Conservation (phyloP, 2,797 vertebrate species). For the Melanotaenia maccullochi region DNA sequence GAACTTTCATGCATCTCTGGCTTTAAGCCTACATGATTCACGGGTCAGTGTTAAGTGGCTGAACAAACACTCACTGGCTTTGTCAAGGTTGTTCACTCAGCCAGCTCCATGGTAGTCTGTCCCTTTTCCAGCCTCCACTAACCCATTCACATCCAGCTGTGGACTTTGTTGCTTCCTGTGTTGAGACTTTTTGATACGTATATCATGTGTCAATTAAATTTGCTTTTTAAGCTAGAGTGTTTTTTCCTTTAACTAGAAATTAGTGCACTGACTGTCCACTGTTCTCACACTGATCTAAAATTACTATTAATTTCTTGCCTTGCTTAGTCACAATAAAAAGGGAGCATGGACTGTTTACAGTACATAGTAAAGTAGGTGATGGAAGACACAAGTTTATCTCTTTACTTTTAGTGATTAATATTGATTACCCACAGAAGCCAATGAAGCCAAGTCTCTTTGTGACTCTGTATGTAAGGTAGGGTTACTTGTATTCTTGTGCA, state of each 20-base stretch:
- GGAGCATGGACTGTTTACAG: constrained; percentile 48
- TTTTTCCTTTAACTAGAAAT: constrained; percentile 11
- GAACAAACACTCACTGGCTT: background rate
- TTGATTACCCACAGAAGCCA: constrained; percentile 69
- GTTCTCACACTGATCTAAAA: constrained; percentile 40
- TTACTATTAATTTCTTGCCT: constrained; percentile 62
- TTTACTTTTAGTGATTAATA: constrained; percentile 67
- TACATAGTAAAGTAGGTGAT: constrained; percentile 6
- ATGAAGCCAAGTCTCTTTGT: constrained; percentile 57
- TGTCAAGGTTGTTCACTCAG: background rate
- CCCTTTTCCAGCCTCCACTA: background rate
- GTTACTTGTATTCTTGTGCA: constrained; percentile 58
- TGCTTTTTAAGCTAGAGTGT: too few species aligned
- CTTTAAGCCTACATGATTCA: background rate
- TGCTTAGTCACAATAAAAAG: constrained; percentile 62
- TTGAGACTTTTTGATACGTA: background rate
- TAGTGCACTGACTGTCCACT: constrained; percentile 43
- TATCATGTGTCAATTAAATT: background rate
- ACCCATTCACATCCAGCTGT: background rate
- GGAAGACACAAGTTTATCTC: constrained; percentile 33
- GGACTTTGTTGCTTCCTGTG: background rate
- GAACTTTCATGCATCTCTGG: background rate
- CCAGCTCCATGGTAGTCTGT: background rate
- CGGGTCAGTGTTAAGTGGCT: background rate
- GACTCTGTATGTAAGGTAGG: constrained; percentile 56